Conservation (phyloP, 2,797 vertebrate genomes). For the Epinephelus malabaricus region DNA sequence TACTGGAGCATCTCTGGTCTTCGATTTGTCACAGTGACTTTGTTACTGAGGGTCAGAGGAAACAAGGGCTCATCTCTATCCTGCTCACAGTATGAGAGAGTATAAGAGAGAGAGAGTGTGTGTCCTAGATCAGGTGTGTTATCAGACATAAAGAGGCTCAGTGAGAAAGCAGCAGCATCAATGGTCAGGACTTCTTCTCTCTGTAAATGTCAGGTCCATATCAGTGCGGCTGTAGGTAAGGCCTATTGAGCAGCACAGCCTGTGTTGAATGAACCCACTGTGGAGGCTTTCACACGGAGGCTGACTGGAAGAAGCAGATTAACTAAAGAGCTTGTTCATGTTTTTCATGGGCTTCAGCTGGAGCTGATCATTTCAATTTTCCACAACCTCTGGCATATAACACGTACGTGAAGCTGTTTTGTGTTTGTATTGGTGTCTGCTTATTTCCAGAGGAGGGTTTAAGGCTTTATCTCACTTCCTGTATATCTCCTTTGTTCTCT, state of each 20-base stretch:
- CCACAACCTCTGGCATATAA: constrained; percentile 9
- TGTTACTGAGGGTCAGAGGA: background rate
- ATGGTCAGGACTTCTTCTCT: constrained; percentile 13
- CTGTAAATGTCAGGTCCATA: constrained; percentile 29
- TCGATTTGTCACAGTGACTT: constrained; percentile 3
- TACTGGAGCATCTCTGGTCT: background rate
- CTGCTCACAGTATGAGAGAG: too few relatives aligned
- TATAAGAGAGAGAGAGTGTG: background rate
- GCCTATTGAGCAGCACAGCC: constrained; percentile 23
- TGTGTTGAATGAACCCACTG: constrained; percentile 24
- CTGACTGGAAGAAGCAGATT: constrained; percentile 26
- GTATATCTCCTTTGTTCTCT: constrained; percentile 7
- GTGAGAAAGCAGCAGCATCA: constrained; percentile 47
- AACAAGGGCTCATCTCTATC: background rate
- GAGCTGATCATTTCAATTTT: constrained; percentile 26
- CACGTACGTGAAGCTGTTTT: background rate
- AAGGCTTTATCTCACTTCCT: constrained; percentile 13
- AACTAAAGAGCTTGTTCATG: constrained; percentile 2
- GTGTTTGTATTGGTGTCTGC: constrained; percentile 7
- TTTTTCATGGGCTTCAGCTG: constrained; percentile 29
- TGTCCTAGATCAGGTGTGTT: background rate
- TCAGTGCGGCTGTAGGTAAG: constrained; percentile 26
- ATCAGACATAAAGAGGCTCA: background rate
- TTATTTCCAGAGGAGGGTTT: constrained; percentile 17
- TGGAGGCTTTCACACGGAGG: constrained; percentile 12